Conservation (phyloP, 2,888 invertebrate species). For the Yponomeuta evonymella region DNA sequence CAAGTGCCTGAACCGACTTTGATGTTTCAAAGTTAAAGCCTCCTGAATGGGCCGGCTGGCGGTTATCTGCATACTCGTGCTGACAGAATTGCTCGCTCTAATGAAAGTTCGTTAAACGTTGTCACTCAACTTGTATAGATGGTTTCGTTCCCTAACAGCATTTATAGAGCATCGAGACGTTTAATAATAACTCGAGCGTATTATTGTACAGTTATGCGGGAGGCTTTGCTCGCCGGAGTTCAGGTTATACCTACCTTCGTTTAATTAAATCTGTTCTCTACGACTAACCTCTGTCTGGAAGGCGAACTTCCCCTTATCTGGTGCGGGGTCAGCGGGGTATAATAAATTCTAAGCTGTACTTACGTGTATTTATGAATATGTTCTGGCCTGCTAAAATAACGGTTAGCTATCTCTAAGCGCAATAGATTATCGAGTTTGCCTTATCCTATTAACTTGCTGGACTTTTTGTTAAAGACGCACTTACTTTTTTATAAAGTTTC, state of each 20-base stretch:
- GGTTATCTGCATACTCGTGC: background rate
- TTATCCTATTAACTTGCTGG: background rate
- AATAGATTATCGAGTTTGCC: background rate
- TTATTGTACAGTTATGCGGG: constrained; percentile 11
- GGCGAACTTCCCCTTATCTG: constrained; percentile 16
- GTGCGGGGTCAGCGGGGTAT: constrained; percentile 11
- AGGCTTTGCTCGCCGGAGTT: constrained; percentile 12
- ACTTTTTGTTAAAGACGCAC: background rate
- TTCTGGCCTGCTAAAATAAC: background rate
- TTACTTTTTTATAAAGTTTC: no score
- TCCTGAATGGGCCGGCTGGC: background rate
- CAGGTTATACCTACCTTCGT: constrained; percentile 15
- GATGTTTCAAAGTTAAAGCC: background rate
- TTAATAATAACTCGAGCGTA: constrained; percentile 8
- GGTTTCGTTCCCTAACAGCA: background rate
- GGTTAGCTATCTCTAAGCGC: background rate
- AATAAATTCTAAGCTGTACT: constrained; percentile 13
- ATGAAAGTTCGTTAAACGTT: background rate
- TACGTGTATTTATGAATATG: background rate
- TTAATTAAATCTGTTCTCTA: constrained; percentile 20
- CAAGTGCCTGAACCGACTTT: background rate
- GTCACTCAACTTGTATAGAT: background rate
- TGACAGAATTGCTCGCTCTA: background rate
- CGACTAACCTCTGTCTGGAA: constrained; percentile 12
- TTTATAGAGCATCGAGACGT: background rate